Evolutionary conservation across 2,113 vertebrate genomes (phyloP).

Genomic region (Scartelaos histophorus): DNA sequence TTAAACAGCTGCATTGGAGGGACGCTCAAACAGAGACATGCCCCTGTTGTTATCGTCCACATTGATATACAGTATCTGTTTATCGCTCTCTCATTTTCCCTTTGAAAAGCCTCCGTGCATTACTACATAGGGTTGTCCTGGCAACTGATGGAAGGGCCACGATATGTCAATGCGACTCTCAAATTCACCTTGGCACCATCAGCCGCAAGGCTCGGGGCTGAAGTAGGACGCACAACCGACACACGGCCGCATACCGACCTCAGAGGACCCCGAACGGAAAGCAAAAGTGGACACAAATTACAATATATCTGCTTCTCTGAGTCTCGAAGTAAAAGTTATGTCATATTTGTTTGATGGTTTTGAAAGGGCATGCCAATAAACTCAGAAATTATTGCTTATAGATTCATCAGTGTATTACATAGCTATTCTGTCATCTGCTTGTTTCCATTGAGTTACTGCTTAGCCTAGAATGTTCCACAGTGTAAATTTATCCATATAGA

Average conservation of each 20-base stretch:
- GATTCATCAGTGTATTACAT: too few relatives aligned
- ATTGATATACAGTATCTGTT: background rate
- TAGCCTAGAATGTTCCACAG: too few relatives aligned
- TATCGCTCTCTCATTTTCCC: constrained; percentile 17
- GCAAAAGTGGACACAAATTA: background rate
- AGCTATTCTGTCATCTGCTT: too few relatives aligned
- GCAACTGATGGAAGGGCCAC: constrained; percentile 44
- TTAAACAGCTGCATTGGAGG: background rate
- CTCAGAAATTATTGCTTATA: background rate
- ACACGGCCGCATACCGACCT: background rate
- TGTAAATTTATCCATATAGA: too few relatives aligned
- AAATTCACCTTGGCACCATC: constrained; percentile 23
- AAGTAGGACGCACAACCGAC: background rate
- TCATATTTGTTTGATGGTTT: too few relatives aligned
- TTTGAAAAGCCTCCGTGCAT: constrained; percentile 4
- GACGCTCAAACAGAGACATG: background rate
- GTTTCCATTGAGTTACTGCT: too few relatives aligned
- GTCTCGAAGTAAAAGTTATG: too few relatives aligned
- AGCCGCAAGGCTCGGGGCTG: constrained; percentile 8
- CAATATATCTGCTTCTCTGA: background rate
- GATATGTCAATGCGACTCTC: constrained; percentile 13
- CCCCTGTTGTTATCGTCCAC: background rate
- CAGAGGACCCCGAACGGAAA: background rate
- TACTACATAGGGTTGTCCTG: constrained; percentile 44
- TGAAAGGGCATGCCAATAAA: background rate